These are phyloP conservation scores for Panzeria rudis DNA, from an alignment of 2,888 invertebrate genomes.

Conservation along the genomic window DNA sequence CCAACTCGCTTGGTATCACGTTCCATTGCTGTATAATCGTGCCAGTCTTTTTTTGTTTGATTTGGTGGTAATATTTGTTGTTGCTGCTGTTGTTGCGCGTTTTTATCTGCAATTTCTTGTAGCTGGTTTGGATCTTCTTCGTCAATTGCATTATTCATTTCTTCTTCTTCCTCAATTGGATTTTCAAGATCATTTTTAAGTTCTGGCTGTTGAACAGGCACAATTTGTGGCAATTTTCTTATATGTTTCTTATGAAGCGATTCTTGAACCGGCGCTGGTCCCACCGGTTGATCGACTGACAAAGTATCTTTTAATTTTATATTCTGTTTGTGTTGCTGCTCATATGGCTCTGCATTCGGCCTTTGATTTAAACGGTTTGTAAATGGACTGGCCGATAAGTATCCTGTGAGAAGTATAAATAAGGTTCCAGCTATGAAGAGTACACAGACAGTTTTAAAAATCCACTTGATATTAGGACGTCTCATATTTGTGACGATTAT, in stretches of 20 bases:
- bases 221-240: constrained; percentile 6
- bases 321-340: constrained; percentile 25
- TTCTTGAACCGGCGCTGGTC: constrained; percentile 29
- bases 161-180: constrained; percentile 22
- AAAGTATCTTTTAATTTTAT: background rate
- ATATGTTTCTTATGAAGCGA: background rate
- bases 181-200: constrained; percentile 32
- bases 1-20: constrained; percentile 87
- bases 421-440: constrained; percentile 78
- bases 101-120: constrained; percentile 10
- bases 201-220: constrained; percentile 38
- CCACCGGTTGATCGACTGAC: constrained; percentile 35
- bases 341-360: constrained; percentile 45
- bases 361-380: constrained; percentile 76
- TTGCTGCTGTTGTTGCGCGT: constrained; percentile 19
- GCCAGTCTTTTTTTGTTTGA: constrained; percentile 90
- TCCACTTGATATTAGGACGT: constrained; percentile 81
- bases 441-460: constrained; percentile 78
- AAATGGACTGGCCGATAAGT: constrained; percentile 80
- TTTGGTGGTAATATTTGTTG: constrained; percentile 63
- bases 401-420: constrained; percentile 80
- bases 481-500: constrained; percentile 75
- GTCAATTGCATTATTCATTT: constrained; percentile 42
- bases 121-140: constrained; percentile 52
- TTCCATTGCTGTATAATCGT: constrained; percentile 88